These are phyloP conservation scores for Lithophane semibrunnea DNA, from an alignment of 2,888 invertebrate genomes.

Conservation along the genomic window DNA sequence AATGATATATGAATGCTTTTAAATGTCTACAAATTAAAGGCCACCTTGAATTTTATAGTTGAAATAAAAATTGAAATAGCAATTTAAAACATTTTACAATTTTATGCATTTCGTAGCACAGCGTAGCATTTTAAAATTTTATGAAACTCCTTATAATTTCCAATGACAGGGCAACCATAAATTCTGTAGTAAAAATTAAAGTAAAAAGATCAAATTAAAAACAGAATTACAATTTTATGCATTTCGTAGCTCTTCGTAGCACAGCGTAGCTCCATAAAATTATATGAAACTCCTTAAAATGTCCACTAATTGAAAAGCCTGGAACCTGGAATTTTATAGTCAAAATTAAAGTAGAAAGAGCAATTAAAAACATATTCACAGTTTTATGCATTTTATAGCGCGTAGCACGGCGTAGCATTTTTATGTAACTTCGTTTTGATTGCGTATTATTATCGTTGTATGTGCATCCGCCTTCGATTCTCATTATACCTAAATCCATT, in stretches of 20 bases:
- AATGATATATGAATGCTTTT: no score
- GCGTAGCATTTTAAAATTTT: not conserved
- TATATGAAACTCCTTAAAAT: not conserved
- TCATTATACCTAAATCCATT: conserved; percentile 14
- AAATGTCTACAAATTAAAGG: not conserved
- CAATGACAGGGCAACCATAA: not conserved
- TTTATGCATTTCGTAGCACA: not conserved
- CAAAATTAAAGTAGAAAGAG: not conserved
- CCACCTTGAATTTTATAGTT: not conserved
- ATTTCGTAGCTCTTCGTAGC: not conserved
- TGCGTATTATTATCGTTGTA: not conserved
- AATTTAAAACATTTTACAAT: not conserved
- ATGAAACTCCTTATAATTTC: not conserved
- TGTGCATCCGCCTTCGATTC: not conserved
- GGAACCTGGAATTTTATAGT: not conserved
- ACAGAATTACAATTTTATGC: no score
- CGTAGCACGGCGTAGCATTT: conserved; percentile 10
- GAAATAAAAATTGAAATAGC: not conserved
- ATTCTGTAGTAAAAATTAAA: no score
- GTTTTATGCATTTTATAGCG: conserved; percentile 9
- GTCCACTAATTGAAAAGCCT: not conserved
- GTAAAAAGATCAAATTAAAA: not conserved
- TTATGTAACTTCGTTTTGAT: not conserved
- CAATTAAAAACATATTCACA: conserved; percentile 1
- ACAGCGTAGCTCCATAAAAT: not conserved